These are phyloP conservation scores for Cheilosia impressa DNA, from an alignment of 2,888 invertebrate genomes.

Conservation along the genomic window DNA sequence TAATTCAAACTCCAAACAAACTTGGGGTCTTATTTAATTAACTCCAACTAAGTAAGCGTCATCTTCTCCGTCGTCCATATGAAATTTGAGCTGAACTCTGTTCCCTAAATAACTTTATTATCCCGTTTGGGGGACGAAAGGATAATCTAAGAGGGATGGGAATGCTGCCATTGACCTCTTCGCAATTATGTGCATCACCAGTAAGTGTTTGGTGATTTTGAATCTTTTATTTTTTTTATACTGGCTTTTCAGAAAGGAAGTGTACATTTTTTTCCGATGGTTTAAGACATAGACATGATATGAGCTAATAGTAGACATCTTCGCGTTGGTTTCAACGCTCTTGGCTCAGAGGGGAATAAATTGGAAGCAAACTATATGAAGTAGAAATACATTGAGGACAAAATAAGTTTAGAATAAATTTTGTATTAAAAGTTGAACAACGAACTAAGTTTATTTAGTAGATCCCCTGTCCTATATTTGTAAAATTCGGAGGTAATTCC, in stretches of 20 bases:
- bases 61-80: constrained; percentile 12
- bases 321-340: too few relatives aligned
- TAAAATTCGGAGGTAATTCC: too few relatives aligned
- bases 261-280: too few relatives aligned
- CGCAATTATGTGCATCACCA: not conserved
- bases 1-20: constrained; percentile 65
- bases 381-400: too few relatives aligned
- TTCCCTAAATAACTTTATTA: constrained; percentile 27
- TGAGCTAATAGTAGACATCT: too few relatives aligned
- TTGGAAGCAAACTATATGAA: too few relatives aligned
- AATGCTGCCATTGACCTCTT: constrained; percentile 5
- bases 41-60: constrained; percentile 49
- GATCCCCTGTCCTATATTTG: too few relatives aligned
- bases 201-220: not conserved
- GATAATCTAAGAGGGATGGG: not conserved
- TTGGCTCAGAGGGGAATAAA: too few relatives aligned
- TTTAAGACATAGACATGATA: too few relatives aligned
- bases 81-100: constrained; percentile 21
- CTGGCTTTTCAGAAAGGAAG: not conserved
- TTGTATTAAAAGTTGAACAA: too few relatives aligned
- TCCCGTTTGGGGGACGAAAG: constrained; percentile 1
- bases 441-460: too few relatives aligned
- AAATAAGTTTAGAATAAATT: too few relatives aligned
- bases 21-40: constrained; percentile 67
- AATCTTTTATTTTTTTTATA: not conserved